Conservation (phyloP, 2,113 vertebrate genomes). For the Herpailurus yagouaroundi region DNA sequence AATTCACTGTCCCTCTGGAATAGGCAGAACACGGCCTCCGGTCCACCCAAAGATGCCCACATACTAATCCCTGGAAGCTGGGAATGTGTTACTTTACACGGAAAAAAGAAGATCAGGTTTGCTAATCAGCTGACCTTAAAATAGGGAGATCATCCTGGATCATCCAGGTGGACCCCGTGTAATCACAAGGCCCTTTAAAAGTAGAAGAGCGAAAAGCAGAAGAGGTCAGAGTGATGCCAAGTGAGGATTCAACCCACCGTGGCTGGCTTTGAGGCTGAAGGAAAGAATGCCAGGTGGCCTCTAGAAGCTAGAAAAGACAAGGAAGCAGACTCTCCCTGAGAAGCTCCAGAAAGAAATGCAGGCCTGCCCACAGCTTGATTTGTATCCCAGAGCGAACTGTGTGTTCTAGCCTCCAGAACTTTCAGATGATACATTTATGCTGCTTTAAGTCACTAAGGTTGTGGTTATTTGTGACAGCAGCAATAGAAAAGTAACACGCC, state of each 20-base stretch:
- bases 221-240: background rate
- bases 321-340: background rate
- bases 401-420: background rate
- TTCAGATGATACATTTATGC: background rate
- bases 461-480: background rate
- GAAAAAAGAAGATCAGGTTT: slow-evolving; percentile 8
- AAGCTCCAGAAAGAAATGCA: background rate
- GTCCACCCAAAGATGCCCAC: background rate
- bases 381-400: background rate
- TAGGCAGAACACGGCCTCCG: background rate
- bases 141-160: background rate
- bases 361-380: background rate
- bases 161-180: background rate
- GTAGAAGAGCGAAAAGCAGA: background rate
- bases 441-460: background rate
- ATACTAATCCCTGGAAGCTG: background rate
- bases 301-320: background rate
- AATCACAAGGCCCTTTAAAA: background rate
- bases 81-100: background rate
- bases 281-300: background rate
- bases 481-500: background rate
- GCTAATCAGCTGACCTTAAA: background rate
- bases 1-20: background rate
- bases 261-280: background rate
- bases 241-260: background rate